Base-by-base conservation (phyloP, 2,113 vertebrate genomes). In the Cochlearius cochlearius region DNA sequence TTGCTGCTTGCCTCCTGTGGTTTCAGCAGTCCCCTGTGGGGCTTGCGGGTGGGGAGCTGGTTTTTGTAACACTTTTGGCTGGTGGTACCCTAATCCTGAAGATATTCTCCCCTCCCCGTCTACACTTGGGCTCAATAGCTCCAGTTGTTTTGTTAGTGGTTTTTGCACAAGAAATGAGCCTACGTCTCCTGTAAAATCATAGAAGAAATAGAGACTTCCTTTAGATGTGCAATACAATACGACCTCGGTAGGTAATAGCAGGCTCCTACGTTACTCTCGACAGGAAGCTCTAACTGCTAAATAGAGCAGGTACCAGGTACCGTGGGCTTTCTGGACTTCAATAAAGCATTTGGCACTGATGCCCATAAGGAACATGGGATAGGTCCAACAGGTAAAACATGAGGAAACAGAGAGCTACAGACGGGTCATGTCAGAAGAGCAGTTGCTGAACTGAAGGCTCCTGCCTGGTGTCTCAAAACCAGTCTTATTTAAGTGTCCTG, bases 331-430 rank as follows among this genome's bases (percentile, higher is more conserved):
- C 78, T 86, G 38, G 34, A 66, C 50, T 77, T 86, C 15, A 32
- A 2, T 60, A 63, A 82, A 94, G 30, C 21, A 38, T 72, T 84
- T 69, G n/a, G 55, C 12, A 16, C 23, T n/a, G n/a, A 49, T 19
- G 34, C 0, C 1, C 8, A 3, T 59, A 59, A 56, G 36, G 11
- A 80, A 69, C 27, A 43, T 3, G 1, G 60, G 32, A 58, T 5
- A 49, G 29, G 7, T 83, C 50, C 79, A 88, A 34, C 5, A 34
- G 27, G 17, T 84, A 43, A 91, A 83, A 75, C 30, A 55, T 20
- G 39, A 79, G 50, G 26, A 69, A 66, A 21, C 50, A 84, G 23
- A 74, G 21, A 60, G 39, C 56, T 80, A 32, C 20, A 32, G 71
- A 49, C 3, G 9, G 72, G 34, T 79, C n/a, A 32, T 49, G 32